phyloP scores from a whole-genome alignment of 2,113 vertebrate genomes.

The Panthera uncia region DNA sequence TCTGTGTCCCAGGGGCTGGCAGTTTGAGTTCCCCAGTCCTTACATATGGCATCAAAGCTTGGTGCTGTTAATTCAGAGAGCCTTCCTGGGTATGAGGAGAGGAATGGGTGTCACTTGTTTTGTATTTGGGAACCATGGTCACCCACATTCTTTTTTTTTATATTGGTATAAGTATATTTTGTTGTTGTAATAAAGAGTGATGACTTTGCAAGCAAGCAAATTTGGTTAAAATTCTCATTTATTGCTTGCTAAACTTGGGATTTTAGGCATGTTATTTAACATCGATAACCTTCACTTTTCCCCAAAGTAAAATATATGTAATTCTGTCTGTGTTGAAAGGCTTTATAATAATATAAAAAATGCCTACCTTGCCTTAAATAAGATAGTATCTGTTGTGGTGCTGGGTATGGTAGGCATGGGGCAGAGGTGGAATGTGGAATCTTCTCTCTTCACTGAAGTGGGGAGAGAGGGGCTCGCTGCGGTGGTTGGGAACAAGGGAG shows the following conservation, averaged over 20 bases:
- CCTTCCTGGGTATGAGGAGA: not conserved
- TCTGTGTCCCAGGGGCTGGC: not conserved
- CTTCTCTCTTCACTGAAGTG: not conserved
- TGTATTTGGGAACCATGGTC: not conserved
- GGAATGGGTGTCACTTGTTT: not conserved
- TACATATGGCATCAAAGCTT: not conserved
- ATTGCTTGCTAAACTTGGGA: not conserved
- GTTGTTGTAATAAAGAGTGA: not conserved
- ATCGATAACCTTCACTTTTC: slow-evolving; percentile 41
- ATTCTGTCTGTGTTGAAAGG: not conserved
- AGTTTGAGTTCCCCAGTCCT: not conserved
- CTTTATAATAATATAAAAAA: slow-evolving; percentile 31
- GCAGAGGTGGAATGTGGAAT: not conserved
- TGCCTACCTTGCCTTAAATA: slow-evolving; percentile 32
- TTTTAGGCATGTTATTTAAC: slow-evolving; percentile 33
- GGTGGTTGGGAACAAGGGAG: not conserved
- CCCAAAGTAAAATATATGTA: slow-evolving; percentile 33
- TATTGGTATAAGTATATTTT: not conserved
- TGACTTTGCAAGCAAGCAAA: not conserved
- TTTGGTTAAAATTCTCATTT: not conserved
- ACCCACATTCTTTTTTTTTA: not conserved
- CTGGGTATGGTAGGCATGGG: not conserved
- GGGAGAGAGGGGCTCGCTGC: not conserved
- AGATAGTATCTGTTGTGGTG: not conserved
- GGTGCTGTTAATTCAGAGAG: not conserved